These are phyloP conservation scores for Silvanus unidentatus DNA, from an alignment of 2,888 invertebrate genomes.

Conservation along the genomic window DNA sequence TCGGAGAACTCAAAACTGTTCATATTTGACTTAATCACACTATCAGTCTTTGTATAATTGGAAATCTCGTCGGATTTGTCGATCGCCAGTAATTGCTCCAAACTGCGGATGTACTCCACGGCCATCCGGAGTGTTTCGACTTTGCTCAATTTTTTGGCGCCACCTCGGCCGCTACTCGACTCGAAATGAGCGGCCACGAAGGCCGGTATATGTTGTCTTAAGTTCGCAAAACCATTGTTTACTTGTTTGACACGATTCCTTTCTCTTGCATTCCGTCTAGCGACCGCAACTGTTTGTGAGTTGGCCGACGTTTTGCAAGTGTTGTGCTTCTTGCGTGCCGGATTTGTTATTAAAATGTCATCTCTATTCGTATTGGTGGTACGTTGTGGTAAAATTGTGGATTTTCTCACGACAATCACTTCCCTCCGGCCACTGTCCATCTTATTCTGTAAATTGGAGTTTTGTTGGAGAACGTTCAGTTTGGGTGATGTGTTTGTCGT, in stretches of 20 bases:
- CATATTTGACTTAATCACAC: constrained; percentile 36
- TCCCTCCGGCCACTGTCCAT: constrained; percentile 48
- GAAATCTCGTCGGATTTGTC: constrained; percentile 45
- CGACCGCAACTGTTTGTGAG: constrained; percentile 75
- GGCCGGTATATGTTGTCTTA: constrained; percentile 80
- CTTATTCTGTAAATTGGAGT: constrained; percentile 54
- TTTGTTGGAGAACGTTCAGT: constrained; percentile 60
- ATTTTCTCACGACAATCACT: constrained; percentile 54
- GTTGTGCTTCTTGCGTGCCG: constrained; percentile 44
- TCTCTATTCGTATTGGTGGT: neutral
- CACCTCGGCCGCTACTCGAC: constrained; percentile 59
- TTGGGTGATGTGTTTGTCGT: constrained; percentile 52
- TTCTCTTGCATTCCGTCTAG: constrained; percentile 86
- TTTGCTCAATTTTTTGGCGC: constrained; percentile 75
- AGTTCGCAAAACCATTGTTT: constrained; percentile 83
- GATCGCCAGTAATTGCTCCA: constrained; percentile 69
- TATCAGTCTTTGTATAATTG: constrained; percentile 40
- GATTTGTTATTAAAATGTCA: constrained; percentile 22
- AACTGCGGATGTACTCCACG: constrained; percentile 79
- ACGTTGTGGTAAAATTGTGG: constrained; percentile 27
- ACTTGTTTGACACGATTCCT: constrained; percentile 89
- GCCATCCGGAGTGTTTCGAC: constrained; percentile 87
- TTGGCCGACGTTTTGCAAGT: constrained; percentile 28
- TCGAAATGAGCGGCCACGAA: constrained; percentile 68
- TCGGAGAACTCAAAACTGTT: constrained; percentile 51